A percentile compares a stretch with the other conserved stretches of the same genome.
These are phyloP conservation scores for Listronotus oregonensis DNA, from an alignment of 1,140 invertebrate species.

Conservation along the genomic window DNA sequence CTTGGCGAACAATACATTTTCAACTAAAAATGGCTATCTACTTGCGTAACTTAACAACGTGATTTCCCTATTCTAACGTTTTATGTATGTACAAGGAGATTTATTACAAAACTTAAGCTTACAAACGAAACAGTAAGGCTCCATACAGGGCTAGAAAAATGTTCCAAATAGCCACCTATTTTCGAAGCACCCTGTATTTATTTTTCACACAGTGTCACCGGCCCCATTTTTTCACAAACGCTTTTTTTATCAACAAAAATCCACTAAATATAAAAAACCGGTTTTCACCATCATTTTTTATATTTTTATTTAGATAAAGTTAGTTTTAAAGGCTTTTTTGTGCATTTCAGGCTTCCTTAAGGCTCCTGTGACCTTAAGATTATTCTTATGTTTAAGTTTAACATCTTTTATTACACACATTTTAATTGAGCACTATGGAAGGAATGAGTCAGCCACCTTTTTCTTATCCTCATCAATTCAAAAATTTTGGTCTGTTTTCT, in stretches of 20 bases:
- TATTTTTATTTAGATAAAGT: too few relatives aligned
- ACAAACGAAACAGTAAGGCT: not conserved
- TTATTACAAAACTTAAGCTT: too few relatives aligned
- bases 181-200: too few relatives aligned
- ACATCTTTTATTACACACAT: constrained; percentile 24
- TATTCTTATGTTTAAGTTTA: constrained; percentile 10
- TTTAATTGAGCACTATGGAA: constrained; percentile 58
- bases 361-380: constrained; percentile 2
- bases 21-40: too few relatives aligned
- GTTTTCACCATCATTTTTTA: not conserved
- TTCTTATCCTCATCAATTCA: constrained; percentile 26
- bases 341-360: not conserved
- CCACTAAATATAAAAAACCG: not conserved
- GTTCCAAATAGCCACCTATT: not conserved
- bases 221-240: constrained; percentile 4
- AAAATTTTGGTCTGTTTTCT: constrained; percentile 11
- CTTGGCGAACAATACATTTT: too few relatives aligned
- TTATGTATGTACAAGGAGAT: too few relatives aligned
- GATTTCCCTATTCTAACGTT: too few relatives aligned
- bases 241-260: not conserved
- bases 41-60: too few relatives aligned
- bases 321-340: too few relatives aligned
- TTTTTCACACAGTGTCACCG: constrained; percentile 9
- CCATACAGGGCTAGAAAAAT: not conserved
- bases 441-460: constrained; percentile 53